These are phyloP conservation scores for Bombus sylvicola DNA, from an alignment of 1,140 invertebrate genomes.

Conservation along the genomic window DNA sequence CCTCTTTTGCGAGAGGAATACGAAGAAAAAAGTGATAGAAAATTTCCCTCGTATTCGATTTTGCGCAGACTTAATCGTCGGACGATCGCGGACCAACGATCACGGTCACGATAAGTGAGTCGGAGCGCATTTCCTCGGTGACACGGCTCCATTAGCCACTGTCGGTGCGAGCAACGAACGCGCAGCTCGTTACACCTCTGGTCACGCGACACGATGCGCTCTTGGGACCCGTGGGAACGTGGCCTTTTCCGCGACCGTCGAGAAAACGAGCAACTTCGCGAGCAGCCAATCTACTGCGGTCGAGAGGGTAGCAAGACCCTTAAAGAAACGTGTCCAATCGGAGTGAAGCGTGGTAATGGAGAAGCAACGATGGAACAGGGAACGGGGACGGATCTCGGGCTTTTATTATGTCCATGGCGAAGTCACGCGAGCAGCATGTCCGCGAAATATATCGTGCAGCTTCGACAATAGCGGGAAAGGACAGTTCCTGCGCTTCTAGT, in stretches of 20 bases:
- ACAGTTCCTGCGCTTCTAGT: conserved; percentile 28
- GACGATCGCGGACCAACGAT: background rate
- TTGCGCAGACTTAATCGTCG: background rate
- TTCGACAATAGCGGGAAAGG: conserved; percentile 53
- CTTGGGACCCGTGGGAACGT: conserved; percentile 34
- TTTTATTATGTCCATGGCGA: conserved; percentile 62
- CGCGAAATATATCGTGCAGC: conserved; percentile 45
- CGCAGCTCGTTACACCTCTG: conserved; percentile 44
- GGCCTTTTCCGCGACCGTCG: conserved; percentile 54
- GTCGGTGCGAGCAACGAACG: background rate
- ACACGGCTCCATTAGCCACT: conserved; percentile 14
- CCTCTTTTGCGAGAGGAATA: background rate
- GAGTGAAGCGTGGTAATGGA: conserved; percentile 43
- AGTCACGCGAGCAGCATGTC: conserved; percentile 58
- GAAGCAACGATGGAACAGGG: background rate
- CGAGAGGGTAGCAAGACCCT: conserved; percentile 24
- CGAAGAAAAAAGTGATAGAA: too few relatives aligned
- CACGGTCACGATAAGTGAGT: background rate
- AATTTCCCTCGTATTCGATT: background rate
- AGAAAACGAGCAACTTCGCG: conserved; percentile 50
- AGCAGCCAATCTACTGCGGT: background rate
- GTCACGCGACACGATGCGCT: conserved; percentile 50
- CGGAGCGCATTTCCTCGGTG: background rate
- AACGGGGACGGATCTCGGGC: conserved; percentile 30
- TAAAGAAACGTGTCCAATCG: conserved; percentile 36